A percentile compares a stretch with the other conserved stretches of the same genome.
Evolutionary conservation across 2,113 vertebrate genomes (phyloP).

Genomic region (Ceyx melanurus): DNA sequence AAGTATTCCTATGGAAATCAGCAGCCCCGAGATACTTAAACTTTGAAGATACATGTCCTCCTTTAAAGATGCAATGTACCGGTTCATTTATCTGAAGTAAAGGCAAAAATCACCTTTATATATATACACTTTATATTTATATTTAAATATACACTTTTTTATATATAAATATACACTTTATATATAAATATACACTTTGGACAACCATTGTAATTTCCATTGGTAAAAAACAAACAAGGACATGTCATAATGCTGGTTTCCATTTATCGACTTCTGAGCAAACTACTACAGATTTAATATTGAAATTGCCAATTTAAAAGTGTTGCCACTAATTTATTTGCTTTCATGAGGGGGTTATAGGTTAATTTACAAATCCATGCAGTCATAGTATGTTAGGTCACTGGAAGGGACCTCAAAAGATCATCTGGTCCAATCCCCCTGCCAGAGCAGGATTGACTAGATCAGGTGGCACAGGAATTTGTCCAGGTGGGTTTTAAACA

Average conservation of each 20-base stretch:
- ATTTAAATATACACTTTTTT: too few species aligned
- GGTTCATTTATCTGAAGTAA: neutral
- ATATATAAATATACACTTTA: neutral
- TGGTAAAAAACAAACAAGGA: too few species aligned
- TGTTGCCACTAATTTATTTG: neutral
- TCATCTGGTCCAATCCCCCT: too few species aligned
- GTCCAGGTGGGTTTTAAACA: too few species aligned
- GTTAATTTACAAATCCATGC: neutral
- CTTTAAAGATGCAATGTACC: neutral
- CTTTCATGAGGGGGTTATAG: neutral
- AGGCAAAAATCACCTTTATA: neutral
- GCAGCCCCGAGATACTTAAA: neutral
- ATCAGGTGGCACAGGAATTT: too few species aligned
- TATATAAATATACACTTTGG: neutral
- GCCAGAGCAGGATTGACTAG: too few species aligned
- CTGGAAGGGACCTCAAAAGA: too few species aligned
- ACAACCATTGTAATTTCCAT: neutral
- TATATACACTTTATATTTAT: neutral
- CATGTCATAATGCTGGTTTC: neutral
- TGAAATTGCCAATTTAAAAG: neutral
- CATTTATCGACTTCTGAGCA: neutral
- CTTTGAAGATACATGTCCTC: neutral
- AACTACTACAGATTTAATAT: neutral
- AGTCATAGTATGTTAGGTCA: too few species aligned
- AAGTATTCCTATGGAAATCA: neutral